These are phyloP conservation scores for Tachina lurida DNA, from an alignment of 2,888 invertebrate species.

Conservation along the genomic window DNA sequence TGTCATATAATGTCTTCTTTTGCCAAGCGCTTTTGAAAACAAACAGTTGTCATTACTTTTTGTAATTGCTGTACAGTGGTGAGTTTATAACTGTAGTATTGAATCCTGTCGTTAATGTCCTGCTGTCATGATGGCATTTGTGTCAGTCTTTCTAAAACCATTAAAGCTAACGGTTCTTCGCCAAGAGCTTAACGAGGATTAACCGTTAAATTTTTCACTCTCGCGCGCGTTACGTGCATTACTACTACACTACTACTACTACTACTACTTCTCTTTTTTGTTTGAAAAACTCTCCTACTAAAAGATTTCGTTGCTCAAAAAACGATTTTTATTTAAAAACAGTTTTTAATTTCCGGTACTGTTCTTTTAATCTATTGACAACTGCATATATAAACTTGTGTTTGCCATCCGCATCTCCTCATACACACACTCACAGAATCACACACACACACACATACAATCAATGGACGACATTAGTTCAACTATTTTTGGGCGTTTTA, in stretches of 20 bases:
- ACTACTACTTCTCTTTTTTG: conserved; percentile 32
- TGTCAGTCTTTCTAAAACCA: conserved; percentile 68
- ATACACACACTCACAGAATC: background rate
- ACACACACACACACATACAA: background rate
- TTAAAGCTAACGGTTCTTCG: conserved; percentile 72
- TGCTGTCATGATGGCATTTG: conserved; percentile 34
- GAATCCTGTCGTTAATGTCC: conserved; percentile 45
- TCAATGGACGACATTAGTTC: background rate
- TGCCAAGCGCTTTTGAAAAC: background rate
- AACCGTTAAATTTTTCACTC: conserved; percentile 66
- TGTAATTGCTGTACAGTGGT: conserved; percentile 5
- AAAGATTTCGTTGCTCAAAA: conserved; percentile 56
- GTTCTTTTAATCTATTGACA: conserved; percentile 51
- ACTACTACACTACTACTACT: conserved; percentile 68
- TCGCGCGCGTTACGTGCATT: conserved; percentile 71
- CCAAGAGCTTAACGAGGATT: conserved; percentile 60
- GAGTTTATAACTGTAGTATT: conserved; percentile 14
- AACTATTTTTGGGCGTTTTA: conserved; percentile 12
- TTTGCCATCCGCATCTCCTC: conserved; percentile 34
- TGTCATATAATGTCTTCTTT: too few relatives aligned
- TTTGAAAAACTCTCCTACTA: conserved; percentile 63
- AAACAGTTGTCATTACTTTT: conserved; percentile 28
- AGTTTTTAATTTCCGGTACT: conserved; percentile 73
- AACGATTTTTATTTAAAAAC: conserved; percentile 52
- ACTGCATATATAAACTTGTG: conserved; percentile 35